These are phyloP conservation scores for Artemia sinica DNA, from an alignment of 2,888 invertebrate species.

Conservation along the genomic window DNA sequence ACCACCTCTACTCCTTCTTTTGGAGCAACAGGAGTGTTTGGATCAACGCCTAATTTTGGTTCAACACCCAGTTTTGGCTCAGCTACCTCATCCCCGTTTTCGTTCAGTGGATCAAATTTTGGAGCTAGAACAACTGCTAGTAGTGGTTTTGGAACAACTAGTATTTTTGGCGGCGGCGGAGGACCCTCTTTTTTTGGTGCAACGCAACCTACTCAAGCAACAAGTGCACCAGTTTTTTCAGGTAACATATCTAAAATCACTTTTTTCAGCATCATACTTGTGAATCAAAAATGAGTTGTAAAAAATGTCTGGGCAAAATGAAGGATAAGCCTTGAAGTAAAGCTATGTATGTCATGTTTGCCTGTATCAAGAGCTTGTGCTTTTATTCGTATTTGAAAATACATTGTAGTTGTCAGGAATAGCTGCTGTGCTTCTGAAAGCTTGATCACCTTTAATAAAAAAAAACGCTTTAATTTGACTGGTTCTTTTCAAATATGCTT, in stretches of 20 bases:
- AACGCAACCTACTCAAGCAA: not conserved
- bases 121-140: slow-evolving; percentile 1
- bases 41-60: not conserved
- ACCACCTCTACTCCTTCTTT: not conserved
- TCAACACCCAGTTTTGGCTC: slow-evolving; percentile 10
- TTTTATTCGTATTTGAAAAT: no score
- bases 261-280: no score
- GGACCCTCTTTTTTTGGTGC: not conserved
- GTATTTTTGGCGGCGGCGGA: not conserved
- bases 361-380: no score
- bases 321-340: no score
- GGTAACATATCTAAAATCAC: not conserved
- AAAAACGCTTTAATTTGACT: no score
- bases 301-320: no score
- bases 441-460: no score
- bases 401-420: no score
- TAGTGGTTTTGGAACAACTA: not conserved
- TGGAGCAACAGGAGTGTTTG: not conserved
- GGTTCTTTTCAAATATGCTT: no score
- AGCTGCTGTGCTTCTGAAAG: no score
- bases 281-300: no score
- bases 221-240: not conserved
- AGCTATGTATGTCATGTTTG: no score
- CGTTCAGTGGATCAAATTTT: not conserved
- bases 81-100: not conserved